A percentile compares a stretch with the other conserved stretches of the same genome.
phyloP scores from a whole-genome alignment of 2,888 invertebrate species.

The Callosobruchus maculatus region DNA sequence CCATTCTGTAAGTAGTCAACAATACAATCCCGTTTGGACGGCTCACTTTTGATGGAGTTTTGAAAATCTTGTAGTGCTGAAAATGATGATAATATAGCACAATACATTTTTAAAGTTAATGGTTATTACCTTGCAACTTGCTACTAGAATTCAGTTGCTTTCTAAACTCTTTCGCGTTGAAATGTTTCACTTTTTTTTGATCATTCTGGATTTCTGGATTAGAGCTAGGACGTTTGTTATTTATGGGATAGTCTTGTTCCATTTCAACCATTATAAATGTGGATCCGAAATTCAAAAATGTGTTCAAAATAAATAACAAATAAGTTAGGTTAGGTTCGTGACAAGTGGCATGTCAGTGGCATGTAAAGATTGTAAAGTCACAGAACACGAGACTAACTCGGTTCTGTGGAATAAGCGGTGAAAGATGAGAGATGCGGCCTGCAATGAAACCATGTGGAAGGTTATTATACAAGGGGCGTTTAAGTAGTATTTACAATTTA shows the following conservation, averaged over 20 bases:
- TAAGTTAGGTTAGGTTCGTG: too few relatives aligned
- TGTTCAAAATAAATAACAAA: not conserved
- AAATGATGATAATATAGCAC: conserved; percentile 6
- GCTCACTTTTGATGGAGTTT: conserved; percentile 10
- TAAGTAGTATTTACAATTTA: too few relatives aligned
- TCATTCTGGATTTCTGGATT: not conserved
- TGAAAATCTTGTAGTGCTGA: conserved; percentile 28
- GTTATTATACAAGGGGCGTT: too few relatives aligned
- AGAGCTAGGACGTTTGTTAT: not conserved
- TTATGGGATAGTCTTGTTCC: not conserved
- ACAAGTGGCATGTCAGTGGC: too few relatives aligned
- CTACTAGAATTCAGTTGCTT: not conserved
- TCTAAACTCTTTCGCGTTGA: not conserved
- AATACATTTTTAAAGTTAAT: not conserved
- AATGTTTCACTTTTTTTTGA: not conserved
- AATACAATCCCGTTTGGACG: conserved; percentile 50
- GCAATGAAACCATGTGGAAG: too few relatives aligned
- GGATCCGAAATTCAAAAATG: not conserved
- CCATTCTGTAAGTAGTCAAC: conserved; percentile 65
- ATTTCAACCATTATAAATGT: not conserved
- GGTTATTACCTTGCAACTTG: not conserved
- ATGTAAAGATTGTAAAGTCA: too few relatives aligned
- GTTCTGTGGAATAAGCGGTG: too few relatives aligned
- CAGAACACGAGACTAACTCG: too few relatives aligned
- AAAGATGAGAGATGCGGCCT: too few relatives aligned